phyloP scores from a whole-genome alignment of 2,113 vertebrate species.

The Paramormyrops kingsleyae region DNA sequence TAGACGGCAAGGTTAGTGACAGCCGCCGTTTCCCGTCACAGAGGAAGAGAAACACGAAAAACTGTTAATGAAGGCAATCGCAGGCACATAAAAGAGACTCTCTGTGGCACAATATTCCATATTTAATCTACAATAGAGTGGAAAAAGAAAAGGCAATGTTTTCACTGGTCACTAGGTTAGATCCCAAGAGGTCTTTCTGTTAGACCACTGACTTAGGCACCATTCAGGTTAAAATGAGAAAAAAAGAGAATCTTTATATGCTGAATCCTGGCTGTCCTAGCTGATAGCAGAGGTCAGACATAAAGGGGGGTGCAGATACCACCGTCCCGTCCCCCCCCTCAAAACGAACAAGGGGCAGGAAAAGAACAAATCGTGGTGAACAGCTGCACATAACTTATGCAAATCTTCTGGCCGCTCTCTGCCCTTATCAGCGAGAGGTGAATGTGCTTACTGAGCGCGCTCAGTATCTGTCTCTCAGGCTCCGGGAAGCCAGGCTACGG shows the following conservation, averaged over 20 bases:
- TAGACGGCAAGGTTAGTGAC: not conserved
- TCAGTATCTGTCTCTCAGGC: not conserved
- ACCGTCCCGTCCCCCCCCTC: not conserved
- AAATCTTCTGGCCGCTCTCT: not conserved
- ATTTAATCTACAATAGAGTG: not conserved
- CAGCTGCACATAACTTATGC: not conserved
- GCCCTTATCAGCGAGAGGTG: not conserved
- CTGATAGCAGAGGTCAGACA: not conserved
- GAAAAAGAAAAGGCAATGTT: not conserved
- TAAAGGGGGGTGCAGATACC: not conserved
- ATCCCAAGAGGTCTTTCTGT: not conserved
- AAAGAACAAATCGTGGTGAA: not conserved
- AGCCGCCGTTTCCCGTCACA: not conserved
- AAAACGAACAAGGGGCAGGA: not conserved
- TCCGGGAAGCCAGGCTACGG: not conserved
- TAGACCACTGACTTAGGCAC: not conserved
- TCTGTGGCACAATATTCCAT: not conserved
- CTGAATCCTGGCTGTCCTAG: not conserved
- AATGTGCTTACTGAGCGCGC: not conserved
- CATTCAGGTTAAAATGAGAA: not conserved
- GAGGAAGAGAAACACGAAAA: not conserved
- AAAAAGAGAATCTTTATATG: not conserved
- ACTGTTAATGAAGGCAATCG: not conserved
- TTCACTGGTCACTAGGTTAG: not conserved
- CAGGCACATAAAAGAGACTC: not conserved